Evolutionary conservation across 2,113 vertebrate genomes (phyloP).

Genomic region (Speoplatyrhinus poulsoni): DNA sequence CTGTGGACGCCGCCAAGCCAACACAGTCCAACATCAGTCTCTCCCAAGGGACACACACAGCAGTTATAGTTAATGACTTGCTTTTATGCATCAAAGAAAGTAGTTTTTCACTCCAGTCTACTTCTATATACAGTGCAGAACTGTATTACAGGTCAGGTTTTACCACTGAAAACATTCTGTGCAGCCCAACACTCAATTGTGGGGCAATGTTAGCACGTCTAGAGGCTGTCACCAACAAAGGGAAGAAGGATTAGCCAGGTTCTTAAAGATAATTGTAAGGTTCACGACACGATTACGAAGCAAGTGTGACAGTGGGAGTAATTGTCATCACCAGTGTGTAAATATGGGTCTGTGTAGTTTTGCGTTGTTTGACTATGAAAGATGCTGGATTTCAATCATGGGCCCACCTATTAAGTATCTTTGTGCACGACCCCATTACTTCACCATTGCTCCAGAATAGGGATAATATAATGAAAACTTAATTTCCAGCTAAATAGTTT

Average conservation of each 20-base stretch:
- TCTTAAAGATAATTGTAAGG: too few species aligned
- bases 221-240: not conserved
- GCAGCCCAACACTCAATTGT: not conserved
- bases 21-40: slow-evolving; percentile 55
- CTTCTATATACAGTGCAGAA: not conserved
- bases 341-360: too few species aligned
- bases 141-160: not conserved
- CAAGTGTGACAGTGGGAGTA: too few species aligned
- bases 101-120: not conserved
- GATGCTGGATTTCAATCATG: too few species aligned
- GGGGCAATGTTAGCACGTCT: not conserved
- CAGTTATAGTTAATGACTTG: slow-evolving; percentile 26
- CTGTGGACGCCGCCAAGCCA: slow-evolving; percentile 46
- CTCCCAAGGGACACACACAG: slow-evolving; percentile 33
- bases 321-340: too few species aligned
- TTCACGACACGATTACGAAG: too few species aligned
- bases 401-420: too few species aligned
- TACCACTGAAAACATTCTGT: slow-evolving; percentile 16
- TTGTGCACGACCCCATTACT: too few species aligned
- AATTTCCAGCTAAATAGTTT: too few species aligned
- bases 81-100: slow-evolving; percentile 13
- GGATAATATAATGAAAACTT: not conserved
- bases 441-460: slow-evolving; percentile 12
- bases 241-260: too few species aligned
- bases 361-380: too few species aligned